These are phyloP conservation scores for Trimorus sp. DNA, from an alignment of 2,888 invertebrate genomes.

Conservation along the genomic window DNA sequence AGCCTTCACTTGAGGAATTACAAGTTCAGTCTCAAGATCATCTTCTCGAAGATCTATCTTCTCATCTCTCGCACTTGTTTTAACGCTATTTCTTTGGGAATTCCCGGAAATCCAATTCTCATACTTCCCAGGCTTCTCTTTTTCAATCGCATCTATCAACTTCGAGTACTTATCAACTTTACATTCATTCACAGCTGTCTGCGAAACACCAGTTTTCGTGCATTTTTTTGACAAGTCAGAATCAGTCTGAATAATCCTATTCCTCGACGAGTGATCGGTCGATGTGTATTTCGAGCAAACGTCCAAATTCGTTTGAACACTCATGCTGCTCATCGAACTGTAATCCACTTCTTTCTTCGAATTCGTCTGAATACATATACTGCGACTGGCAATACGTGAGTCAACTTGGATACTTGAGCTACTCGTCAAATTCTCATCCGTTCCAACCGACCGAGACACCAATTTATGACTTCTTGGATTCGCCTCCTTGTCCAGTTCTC, in stretches of 20 bases:
- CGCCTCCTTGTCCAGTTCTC: background rate
- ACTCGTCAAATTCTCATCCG: constrained; percentile 6
- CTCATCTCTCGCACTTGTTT: too few species aligned
- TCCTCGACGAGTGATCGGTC: constrained; percentile 2
- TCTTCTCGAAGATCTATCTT: background rate
- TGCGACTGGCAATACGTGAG: background rate
- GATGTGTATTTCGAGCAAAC: background rate
- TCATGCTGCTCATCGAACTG: background rate
- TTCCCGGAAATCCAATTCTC: background rate
- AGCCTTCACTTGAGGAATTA: background rate
- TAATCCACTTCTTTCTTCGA: constrained; percentile 8
- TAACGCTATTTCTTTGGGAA: background rate
- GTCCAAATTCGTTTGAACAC: background rate
- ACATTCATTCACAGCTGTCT: background rate
- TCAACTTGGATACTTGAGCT: background rate
- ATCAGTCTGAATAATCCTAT: background rate
- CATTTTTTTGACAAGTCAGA: background rate
- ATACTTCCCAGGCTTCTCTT: constrained; percentile 13
- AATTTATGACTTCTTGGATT: background rate
- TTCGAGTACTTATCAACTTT: constrained; percentile 31
- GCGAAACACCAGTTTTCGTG: background rate
- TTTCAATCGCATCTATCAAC: constrained; percentile 28
- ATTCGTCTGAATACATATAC: constrained; percentile 15
- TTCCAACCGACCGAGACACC: constrained; percentile 9
- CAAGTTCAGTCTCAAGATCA: background rate